Evolutionary conservation across 2,888 invertebrate species (phyloP), one percentile per base, ranked within the genome.

Genomic region (Drosophila nr. perissopoda): DNA sequence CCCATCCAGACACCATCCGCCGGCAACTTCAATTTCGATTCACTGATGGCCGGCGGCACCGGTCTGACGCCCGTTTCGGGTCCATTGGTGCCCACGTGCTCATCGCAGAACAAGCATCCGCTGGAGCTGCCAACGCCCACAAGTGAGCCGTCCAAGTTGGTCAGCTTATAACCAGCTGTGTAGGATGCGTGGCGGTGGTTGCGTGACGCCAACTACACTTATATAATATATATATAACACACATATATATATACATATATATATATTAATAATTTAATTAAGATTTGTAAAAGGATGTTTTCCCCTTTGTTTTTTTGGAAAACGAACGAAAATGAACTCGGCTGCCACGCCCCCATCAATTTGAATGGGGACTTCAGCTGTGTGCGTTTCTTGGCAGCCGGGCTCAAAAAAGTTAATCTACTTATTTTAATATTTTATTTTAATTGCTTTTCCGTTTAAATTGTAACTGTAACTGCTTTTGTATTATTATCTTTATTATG

Each of bases 31-130:
- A 98, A 97, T 93, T 98, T 97, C 92, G 98, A 98, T 90, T 97
- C 97, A 82, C 94, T 98, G 72, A 97, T 98, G 97, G 98, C 97
- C 87, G 98, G 98, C 59, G 98, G 98, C 88, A 98, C 98, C 3
- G 98, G 98, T 0, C 94, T 98, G 57, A 98, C 98, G 10, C 98
- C 98, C 0, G 97, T 97, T 40, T 95, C 95, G 57, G 95, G 95
- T 65, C 96, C 96, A 2, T 91, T 96, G 62, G 94, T 95, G 83
- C 96, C 96, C 69, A 93, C 86, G 52, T 97, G 97, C 94, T 96
- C 96, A 73, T 95, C 95, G 79, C 92, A 97, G 92, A 96, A 96
- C 91, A 95, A 96, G 91, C 95, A 95, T 92, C 95, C 96, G 57
- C 94, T 95, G 87, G 94, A 96, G 91, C 94, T 96, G 83, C 95